A percentile compares a stretch with the other conserved stretches of the same genome.
Evolutionary conservation across 2,888 invertebrate genomes (phyloP).

Genomic region (Coelogynopora nodosa): DNA sequence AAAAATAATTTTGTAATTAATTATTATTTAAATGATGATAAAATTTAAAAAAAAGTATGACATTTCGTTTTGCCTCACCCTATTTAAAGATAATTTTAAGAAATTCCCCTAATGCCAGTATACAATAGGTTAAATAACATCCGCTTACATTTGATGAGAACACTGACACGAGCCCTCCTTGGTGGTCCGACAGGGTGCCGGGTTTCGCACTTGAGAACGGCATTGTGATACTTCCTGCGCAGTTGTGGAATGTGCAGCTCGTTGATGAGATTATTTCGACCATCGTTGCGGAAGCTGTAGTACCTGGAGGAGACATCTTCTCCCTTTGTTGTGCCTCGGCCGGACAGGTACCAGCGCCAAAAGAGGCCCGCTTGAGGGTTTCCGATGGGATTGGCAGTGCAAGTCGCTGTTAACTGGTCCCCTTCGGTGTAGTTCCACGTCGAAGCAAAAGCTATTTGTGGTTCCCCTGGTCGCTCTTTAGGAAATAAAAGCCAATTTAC

Average conservation of each 20-base stretch:
- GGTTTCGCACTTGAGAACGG: neutral
- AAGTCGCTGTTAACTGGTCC: neutral
- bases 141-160: neutral
- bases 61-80: too few species aligned
- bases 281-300: constrained; percentile 10
- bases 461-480: neutral
- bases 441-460: neutral
- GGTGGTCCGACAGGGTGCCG: neutral
- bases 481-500: too few species aligned
- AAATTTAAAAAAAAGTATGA: too few species aligned
- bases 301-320: neutral
- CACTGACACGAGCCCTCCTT: neutral
- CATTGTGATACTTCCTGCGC: neutral
- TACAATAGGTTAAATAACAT: too few species aligned
- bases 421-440: neutral
- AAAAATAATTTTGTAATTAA: too few species aligned
- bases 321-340: neutral
- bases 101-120: too few species aligned
- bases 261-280: neutral
- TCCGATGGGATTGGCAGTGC: neutral
- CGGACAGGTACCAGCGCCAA: constrained; percentile 1
- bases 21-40: too few species aligned
- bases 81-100: too few species aligned
- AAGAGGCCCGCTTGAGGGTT: neutral
- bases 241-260: neutral